Conservation (phyloP, 2,797 vertebrate species). For the Galago senegalensis region DNA sequence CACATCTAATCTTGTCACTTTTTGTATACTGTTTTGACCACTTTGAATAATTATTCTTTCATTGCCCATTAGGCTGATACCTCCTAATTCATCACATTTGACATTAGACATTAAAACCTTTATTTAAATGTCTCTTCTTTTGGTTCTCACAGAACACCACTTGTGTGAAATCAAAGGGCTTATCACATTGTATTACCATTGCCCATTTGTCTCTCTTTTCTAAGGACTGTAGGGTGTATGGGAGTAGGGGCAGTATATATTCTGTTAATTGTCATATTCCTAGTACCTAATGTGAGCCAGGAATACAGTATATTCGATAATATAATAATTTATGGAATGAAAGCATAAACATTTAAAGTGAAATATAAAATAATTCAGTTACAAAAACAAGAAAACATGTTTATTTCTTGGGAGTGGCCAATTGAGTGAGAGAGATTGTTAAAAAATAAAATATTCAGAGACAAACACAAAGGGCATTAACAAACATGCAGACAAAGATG, state of each 20-base stretch:
- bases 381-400: not conserved
- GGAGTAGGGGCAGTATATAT: not conserved
- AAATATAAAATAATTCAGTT: conserved; percentile 49
- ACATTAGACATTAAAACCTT: not conserved
- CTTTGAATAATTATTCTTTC: not conserved
- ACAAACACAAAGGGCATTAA: not conserved
- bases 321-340: not conserved
- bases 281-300: not conserved
- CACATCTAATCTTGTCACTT: not conserved
- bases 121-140: not conserved
- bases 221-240: not conserved
- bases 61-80: not conserved
- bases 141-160: not conserved
- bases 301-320: not conserved
- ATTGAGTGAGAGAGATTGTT: not conserved
- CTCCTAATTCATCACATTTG: not conserved
- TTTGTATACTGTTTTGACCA: not conserved
- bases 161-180: not conserved
- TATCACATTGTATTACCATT: not conserved
- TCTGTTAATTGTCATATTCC: conserved; percentile 32
- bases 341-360: not conserved
- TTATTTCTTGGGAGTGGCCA: conserved; percentile 10
- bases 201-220: not conserved
- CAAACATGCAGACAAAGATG: not conserved
- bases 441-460: not conserved